A percentile compares a stretch with the other conserved stretches of the same genome.
Evolutionary conservation across 2,888 invertebrate genomes (phyloP).

Genomic region (Epistrophella euchroma): DNA sequence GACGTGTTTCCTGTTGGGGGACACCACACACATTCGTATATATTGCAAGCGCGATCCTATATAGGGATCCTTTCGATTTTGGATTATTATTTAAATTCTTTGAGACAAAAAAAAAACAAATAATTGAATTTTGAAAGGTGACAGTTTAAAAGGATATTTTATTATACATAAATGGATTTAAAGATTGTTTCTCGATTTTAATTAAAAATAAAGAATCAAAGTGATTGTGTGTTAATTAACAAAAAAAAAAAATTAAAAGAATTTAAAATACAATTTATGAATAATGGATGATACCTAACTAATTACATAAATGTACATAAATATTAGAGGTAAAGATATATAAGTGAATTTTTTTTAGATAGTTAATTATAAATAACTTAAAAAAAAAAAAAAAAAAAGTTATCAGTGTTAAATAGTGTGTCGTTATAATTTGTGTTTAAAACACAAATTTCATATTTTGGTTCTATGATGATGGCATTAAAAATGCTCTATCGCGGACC

Average conservation of each 20-base stretch:
- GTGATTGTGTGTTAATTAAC: not conserved
- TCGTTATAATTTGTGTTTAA: not conserved
- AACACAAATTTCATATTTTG: conserved; percentile 29
- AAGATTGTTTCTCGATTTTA: not conserved
- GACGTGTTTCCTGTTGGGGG: conserved; percentile 78
- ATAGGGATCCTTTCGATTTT: conserved; percentile 68
- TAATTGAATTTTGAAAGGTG: not conserved
- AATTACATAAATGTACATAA: not conserved
- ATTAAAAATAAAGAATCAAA: not conserved
- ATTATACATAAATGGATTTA: too few relatives aligned
- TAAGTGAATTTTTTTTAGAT: conserved; percentile 24
- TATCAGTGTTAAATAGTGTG: not conserved
- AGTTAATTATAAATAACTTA: not conserved
- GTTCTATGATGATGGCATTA: conserved; percentile 81
- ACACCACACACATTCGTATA: not conserved
- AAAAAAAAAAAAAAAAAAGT: not conserved
- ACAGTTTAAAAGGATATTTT: conserved; percentile 20
- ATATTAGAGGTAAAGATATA: too few relatives aligned
- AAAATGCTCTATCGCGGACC: conserved; percentile 94
- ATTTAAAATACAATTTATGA: conserved; percentile 15
- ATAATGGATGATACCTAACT: not conserved
- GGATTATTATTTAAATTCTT: conserved; percentile 40
- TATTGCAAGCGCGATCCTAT: conserved; percentile 35
- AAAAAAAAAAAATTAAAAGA: not conserved
- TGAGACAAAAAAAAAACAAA: conserved; percentile 19